Conservation (phyloP, 2,888 invertebrate species). For the Parnassius apollo region DNA sequence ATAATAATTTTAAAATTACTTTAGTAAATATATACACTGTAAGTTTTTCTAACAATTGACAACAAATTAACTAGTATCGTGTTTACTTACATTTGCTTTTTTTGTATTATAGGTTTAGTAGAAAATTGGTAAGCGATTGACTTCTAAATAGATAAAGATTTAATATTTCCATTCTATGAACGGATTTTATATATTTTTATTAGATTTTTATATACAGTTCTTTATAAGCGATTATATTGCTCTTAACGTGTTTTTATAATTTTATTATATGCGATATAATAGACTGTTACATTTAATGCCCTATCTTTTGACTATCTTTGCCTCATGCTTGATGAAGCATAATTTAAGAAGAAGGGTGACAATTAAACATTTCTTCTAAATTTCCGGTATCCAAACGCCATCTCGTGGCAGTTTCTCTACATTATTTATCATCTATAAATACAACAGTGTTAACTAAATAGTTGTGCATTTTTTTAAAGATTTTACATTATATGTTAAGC, state of each 20-base stretch:
- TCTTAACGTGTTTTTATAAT: constrained; percentile 41
- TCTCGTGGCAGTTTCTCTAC: constrained; percentile 29
- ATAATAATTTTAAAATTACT: constrained; percentile 15
- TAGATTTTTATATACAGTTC: constrained; percentile 33
- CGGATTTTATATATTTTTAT: neutral
- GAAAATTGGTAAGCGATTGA: constrained; percentile 10
- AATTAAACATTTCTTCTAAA: neutral
- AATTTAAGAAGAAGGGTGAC: neutral
- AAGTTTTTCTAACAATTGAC: constrained; percentile 59
- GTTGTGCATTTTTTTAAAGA: constrained; percentile 44
- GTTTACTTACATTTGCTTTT: constrained; percentile 30
- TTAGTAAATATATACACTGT: constrained; percentile 32
- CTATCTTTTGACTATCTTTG: constrained; percentile 23
- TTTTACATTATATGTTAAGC: constrained; percentile 38
- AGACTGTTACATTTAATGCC: constrained; percentile 31
- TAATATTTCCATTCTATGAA: constrained; percentile 15
- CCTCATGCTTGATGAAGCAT: neutral
- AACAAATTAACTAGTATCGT: constrained; percentile 43
- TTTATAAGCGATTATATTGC: constrained; percentile 69
- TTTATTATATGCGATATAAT: constrained; percentile 29
- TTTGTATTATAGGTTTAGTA: neutral
- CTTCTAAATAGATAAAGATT: constrained; percentile 1
- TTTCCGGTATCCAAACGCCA: neutral
- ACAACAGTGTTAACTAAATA: constrained; percentile 39
- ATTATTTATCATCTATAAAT: constrained; percentile 42